phyloP scores from a whole-genome alignment of 1,140 invertebrate genomes.

The Spodoptera litura region DNA sequence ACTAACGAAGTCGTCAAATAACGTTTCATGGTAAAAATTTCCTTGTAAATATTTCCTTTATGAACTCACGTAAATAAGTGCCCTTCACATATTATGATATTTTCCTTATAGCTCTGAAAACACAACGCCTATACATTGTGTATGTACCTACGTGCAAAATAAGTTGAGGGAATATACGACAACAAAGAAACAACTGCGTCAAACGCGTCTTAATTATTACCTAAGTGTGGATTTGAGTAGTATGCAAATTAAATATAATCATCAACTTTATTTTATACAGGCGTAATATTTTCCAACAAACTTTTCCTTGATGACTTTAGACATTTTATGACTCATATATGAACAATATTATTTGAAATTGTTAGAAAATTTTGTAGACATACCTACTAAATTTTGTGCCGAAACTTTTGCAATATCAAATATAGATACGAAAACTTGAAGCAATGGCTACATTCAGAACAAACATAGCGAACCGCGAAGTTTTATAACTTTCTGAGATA shows the following conservation, averaged over 20 bases:
- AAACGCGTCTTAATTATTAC: slow-evolving; percentile 13
- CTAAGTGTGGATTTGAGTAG: too few species aligned
- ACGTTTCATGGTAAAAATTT: too few species aligned
- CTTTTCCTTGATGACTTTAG: background rate
- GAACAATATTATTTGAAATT: slow-evolving; percentile 1
- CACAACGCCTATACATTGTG: too few species aligned
- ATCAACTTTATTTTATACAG: background rate
- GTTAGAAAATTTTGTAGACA: background rate
- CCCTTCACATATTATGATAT: too few species aligned
- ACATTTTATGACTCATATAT: background rate
- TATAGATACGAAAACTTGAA: slow-evolving; percentile 25
- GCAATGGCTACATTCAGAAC: background rate
- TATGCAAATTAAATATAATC: background rate
- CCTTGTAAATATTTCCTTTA: too few species aligned
- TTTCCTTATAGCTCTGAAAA: too few species aligned
- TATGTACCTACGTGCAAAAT: too few species aligned
- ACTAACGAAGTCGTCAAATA: too few species aligned
- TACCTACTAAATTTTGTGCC: slow-evolving; percentile 6
- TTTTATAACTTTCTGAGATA: slow-evolving; percentile 29
- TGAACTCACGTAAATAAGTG: too few species aligned
- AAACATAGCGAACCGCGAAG: background rate
- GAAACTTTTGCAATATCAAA: slow-evolving; percentile 20
- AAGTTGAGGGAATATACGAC: background rate
- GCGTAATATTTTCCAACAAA: slow-evolving; percentile 4
- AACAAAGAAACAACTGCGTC: slow-evolving; percentile 2